A percentile compares a stretch with the other conserved stretches of the same genome.
Conservation (phyloP, 2,888 invertebrate genomes). For the Tenthredo mesomela region DNA sequence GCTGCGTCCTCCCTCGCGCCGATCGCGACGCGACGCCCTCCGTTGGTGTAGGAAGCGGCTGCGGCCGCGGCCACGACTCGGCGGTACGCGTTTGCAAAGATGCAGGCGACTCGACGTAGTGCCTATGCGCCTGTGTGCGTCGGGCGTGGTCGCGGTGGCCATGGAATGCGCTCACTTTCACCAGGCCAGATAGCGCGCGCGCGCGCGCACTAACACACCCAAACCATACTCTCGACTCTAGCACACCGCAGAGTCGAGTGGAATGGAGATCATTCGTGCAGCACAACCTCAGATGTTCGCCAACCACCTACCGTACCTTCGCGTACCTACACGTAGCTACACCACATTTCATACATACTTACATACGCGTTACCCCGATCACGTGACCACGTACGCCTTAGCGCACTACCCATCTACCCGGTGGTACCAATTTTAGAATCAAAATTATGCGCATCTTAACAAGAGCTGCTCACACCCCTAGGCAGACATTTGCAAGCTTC, state of each 20-base stretch:
- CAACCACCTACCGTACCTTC: constrained; percentile 56
- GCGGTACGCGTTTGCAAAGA: constrained; percentile 56
- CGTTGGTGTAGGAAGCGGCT: constrained; percentile 46
- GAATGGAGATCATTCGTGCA: constrained; percentile 59
- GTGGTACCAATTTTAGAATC: neutral
- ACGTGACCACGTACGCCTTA: constrained; percentile 47
- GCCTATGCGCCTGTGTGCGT: constrained; percentile 68
- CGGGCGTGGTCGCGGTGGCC: constrained; percentile 78
- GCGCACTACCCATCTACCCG: constrained; percentile 32
- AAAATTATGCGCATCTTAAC: neutral
- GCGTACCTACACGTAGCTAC: constrained; percentile 41
- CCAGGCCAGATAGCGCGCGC: constrained; percentile 65
- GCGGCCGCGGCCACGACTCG: neutral
- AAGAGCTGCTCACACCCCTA: neutral
- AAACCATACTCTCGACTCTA: constrained; percentile 7
- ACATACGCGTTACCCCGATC: constrained; percentile 19
- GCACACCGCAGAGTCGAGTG: constrained; percentile 12
- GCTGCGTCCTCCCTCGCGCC: constrained; percentile 53
- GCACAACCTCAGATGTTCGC: constrained; percentile 45
- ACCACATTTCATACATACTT: constrained; percentile 24
- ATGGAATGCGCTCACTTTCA: constrained; percentile 78
- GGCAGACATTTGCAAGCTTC: neutral
- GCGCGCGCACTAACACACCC: constrained; percentile 52
- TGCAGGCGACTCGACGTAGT: constrained; percentile 57
- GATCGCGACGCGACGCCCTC: neutral